Evolutionary conservation across 2,113 vertebrate genomes (phyloP).

Genomic region (Tachysurus fulvidraco): DNA sequence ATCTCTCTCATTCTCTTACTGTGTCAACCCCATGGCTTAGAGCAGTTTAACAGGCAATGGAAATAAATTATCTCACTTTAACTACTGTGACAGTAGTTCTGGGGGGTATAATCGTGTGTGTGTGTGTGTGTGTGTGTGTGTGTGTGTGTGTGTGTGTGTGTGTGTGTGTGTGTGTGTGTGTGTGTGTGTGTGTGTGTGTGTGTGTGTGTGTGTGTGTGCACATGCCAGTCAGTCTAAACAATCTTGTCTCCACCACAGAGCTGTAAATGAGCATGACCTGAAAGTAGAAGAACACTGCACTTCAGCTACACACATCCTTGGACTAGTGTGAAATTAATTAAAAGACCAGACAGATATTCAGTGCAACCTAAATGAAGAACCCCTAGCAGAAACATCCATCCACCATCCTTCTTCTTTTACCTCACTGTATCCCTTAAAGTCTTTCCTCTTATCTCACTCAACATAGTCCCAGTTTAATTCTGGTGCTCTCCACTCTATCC

Average conservation of each 20-base stretch:
- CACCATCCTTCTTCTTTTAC: background rate
- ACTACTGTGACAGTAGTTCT: conserved; percentile 24
- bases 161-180: background rate
- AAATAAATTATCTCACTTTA: conserved; percentile 22
- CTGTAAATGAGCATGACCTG: conserved; percentile 28
- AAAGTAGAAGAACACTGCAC: background rate
- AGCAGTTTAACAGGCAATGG: conserved; percentile 7
- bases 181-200: background rate
- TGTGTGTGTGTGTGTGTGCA: background rate
- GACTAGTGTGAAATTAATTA: conserved; percentile 4
- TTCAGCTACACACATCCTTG: background rate
- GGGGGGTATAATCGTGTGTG: background rate
- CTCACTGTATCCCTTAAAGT: background rate
- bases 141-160: background rate
- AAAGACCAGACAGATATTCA: conserved; percentile 25
- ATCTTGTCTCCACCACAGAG: conserved; percentile 1
- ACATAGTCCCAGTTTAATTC: conserved; percentile 16
- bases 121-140: background rate
- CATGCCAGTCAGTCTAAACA: background rate
- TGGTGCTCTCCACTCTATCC: background rate
- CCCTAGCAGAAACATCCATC: conserved; percentile 12
- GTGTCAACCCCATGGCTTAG: background rate
- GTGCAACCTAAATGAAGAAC: conserved; percentile 18
- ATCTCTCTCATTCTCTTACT: background rate
- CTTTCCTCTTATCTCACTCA: conserved; percentile 14